Evolutionary conservation across 2,113 vertebrate genomes (phyloP), one percentile per base, ranked within the genome.

Genomic region (Lonchura striata): DNA sequence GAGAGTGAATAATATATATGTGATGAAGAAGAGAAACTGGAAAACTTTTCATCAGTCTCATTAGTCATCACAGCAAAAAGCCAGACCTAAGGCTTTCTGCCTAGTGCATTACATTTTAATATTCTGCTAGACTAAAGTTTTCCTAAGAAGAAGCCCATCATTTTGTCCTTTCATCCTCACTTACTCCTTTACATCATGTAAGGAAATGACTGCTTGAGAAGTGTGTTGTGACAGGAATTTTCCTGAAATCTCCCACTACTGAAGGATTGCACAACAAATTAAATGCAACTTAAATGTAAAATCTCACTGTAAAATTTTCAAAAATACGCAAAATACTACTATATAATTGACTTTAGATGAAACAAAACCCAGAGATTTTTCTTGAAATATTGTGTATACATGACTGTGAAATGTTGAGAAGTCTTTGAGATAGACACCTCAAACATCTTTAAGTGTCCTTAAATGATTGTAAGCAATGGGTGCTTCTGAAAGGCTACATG

Each of bases 11-110:
- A 76, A 86, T 64, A 35, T 54, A 16, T 35, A n/a, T 52, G 54
- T 18, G 44, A 87, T 56, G 41, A 61, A 63, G 71, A 80, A 86
- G 25, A 81, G 33, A 81, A 83, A 64, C 7, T 35, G 27, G 21
- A 81, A 87, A 89, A 69, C 28, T 92, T 86, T 83, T 84, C 33
- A 56, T 87, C 23, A 50, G 39, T 65, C n/a, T 64, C 33, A 68
- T 72, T 47, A 95, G 87, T 77, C 72, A 72, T 18, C 59, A 57
- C 25, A 69, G 68, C 8, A 86, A 72, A 93, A 86, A 61, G 9
- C 3, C 37, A 79, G 28, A 80, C 63, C 37, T 27, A 46, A 31
- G 20, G 33, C 10, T 80, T 79, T 68, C n/a, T 91, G 54, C 33
- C 41, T 64, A 39, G 8, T 65, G 6, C 7, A 47, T 4, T 24